A percentile compares a stretch with the other conserved stretches of the same genome.
Evolutionary conservation across 2,113 vertebrate species (phyloP).

Genomic region (Crotalus horridus): DNA sequence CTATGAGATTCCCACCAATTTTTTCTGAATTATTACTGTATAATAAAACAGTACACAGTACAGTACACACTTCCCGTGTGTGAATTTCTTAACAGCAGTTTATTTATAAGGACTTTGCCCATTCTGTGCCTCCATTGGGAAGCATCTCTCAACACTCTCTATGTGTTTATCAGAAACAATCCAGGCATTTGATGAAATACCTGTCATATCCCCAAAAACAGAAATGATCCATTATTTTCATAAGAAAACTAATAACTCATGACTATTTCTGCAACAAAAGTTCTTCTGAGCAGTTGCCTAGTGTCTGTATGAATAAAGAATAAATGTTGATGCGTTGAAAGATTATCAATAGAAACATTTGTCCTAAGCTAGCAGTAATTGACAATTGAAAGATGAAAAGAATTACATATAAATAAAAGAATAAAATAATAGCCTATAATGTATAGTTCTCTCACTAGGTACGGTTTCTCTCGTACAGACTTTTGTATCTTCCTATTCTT

Average conservation of each 20-base stretch:
- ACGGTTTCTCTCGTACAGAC: constrained; percentile 28
- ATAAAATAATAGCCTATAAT: background rate
- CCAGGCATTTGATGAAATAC: background rate
- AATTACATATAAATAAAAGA: background rate
- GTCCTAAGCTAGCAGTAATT: constrained; percentile 31
- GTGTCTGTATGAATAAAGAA: background rate
- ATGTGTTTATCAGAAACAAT: background rate
- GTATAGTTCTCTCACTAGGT: background rate
- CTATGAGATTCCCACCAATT: background rate
- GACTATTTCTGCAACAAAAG: background rate
- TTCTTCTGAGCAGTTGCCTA: background rate
- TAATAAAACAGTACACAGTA: too few relatives aligned
- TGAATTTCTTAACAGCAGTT: background rate
- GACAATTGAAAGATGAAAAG: background rate
- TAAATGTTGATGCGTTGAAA: background rate
- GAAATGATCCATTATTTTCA: background rate
- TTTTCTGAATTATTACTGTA: background rate
- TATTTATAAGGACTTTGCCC: background rate
- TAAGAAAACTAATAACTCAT: background rate
- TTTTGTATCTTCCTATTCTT: constrained; percentile 17
- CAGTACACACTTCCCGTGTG: background rate
- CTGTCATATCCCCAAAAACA: background rate
- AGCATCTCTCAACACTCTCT: background rate
- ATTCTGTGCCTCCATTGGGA: background rate
- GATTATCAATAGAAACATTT: constrained; percentile 20